Percentiles rank a stretch among this genome's conserved stretches.
Evolutionary conservation across 2,888 invertebrate species (phyloP).

Genomic region (Euspilapteryx auroguttella): DNA sequence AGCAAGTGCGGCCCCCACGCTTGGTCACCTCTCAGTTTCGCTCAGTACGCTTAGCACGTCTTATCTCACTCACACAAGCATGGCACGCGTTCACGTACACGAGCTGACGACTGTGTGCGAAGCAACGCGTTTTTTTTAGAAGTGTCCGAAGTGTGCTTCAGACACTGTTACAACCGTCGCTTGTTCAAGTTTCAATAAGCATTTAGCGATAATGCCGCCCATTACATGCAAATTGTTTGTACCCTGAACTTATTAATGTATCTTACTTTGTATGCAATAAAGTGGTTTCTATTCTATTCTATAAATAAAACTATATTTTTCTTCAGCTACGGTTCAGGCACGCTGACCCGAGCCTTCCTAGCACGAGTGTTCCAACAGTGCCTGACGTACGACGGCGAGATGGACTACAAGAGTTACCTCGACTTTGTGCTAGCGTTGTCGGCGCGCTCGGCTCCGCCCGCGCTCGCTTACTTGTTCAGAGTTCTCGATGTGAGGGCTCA

Average conservation of each 20-base stretch:
- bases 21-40: too few relatives aligned
- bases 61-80: too few relatives aligned
- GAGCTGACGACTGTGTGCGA: too few relatives aligned
- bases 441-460: conserved; percentile 88
- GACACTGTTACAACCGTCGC: not conserved
- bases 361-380: conserved; percentile 95
- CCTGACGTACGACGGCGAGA: conserved; percentile 90
- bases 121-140: too few relatives aligned
- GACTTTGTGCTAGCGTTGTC: conserved; percentile 93
- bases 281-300: not conserved
- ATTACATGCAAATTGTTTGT: not conserved
- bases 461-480: conserved; percentile 87
- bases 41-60: too few relatives aligned
- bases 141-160: too few relatives aligned
- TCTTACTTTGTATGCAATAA: not conserved
- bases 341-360: conserved; percentile 86
- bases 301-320: conserved; percentile 1
- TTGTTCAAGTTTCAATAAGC: not conserved
- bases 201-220: not conserved
- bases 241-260: not conserved
- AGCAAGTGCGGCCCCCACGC: too few relatives aligned
- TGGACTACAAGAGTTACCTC: conserved; percentile 96
- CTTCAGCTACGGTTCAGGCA: conserved; percentile 83
- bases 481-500: conserved; percentile 87
- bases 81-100: too few relatives aligned